These are phyloP conservation scores for Drosophila diplacantha DNA, from an alignment of 2,888 invertebrate genomes.

Conservation along the genomic window DNA sequence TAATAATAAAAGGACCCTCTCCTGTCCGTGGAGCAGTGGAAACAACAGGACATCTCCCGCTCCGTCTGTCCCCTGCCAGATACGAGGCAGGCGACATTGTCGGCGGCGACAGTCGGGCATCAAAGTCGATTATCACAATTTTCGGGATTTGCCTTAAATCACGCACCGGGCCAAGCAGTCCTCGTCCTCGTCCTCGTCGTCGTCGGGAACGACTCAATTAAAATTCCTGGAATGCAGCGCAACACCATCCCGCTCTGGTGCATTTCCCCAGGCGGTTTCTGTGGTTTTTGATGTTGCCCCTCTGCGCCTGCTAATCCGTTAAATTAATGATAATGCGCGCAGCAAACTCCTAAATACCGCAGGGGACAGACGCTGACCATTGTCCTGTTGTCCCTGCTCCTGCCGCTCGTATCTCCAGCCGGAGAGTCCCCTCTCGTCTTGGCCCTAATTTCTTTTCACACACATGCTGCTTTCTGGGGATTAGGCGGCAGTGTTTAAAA, in stretches of 20 bases:
- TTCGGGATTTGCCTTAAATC: constrained; percentile 69
- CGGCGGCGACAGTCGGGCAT: constrained; percentile 57
- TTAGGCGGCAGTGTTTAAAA: not conserved
- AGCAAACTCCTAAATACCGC: constrained; percentile 49
- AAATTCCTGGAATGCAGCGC: constrained; percentile 63
- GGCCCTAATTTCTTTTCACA: constrained; percentile 25
- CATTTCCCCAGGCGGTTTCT: constrained; percentile 34
- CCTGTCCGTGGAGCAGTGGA: constrained; percentile 29
- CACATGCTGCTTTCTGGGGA: constrained; percentile 2
- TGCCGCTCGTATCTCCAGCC: not conserved
- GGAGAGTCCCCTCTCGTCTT: constrained; percentile 1
- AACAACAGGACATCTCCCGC: constrained; percentile 60
- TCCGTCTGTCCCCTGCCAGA: constrained; percentile 24
- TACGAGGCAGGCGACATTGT: constrained; percentile 17
- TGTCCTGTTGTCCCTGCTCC: constrained; percentile 12
- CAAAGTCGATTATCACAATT: constrained; percentile 69
- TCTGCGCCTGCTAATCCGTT: constrained; percentile 57
- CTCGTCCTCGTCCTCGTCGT: not conserved
- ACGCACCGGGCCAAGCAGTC: constrained; percentile 53
- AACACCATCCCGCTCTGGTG: constrained; percentile 16
- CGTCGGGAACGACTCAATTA: constrained; percentile 64
- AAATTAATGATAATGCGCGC: constrained; percentile 73
- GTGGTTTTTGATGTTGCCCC: constrained; percentile 39
- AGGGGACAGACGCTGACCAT: constrained; percentile 23
- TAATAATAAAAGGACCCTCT: constrained; percentile 50